These are phyloP conservation scores for Pogonophryne albipinna DNA, from an alignment of 2,797 vertebrate species.

Conservation along the genomic window DNA sequence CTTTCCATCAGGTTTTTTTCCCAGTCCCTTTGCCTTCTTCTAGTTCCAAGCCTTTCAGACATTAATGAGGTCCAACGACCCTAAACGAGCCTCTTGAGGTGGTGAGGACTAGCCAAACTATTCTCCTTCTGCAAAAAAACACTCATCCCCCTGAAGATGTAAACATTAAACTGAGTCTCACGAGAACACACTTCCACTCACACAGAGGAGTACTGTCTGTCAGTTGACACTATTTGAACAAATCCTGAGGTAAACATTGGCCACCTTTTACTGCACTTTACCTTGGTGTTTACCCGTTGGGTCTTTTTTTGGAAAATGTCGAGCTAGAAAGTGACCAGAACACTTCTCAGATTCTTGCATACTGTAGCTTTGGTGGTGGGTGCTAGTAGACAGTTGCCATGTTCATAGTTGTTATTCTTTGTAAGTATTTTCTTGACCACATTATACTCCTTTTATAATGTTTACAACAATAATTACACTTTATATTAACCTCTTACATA, in stretches of 20 bases:
- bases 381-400: not conserved
- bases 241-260: not conserved
- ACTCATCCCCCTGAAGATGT: constrained; percentile 5
- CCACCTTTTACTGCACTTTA: not conserved
- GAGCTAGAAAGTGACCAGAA: no score
- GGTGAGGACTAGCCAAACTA: constrained; percentile 9
- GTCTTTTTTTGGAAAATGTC: not conserved
- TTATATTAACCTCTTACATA: no score
- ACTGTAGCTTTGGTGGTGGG: not conserved
- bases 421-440: not conserved
- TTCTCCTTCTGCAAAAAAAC: constrained; percentile 21
- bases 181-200: constrained; percentile 2
- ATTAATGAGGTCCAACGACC: constrained; percentile 10
- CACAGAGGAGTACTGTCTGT: not conserved
- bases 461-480: not conserved
- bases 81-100: constrained; percentile 12
- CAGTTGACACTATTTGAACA: not conserved
- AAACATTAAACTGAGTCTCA: constrained; percentile 26
- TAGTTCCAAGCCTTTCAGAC: constrained; percentile 23
- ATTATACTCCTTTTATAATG: no score
- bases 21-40: not conserved
- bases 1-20: not conserved
- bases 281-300: not conserved
- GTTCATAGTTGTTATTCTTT: not conserved
- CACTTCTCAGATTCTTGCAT: not conserved